Conservation (phyloP, 2,888 invertebrate genomes). For the Vandiemenella viatica region DNA sequence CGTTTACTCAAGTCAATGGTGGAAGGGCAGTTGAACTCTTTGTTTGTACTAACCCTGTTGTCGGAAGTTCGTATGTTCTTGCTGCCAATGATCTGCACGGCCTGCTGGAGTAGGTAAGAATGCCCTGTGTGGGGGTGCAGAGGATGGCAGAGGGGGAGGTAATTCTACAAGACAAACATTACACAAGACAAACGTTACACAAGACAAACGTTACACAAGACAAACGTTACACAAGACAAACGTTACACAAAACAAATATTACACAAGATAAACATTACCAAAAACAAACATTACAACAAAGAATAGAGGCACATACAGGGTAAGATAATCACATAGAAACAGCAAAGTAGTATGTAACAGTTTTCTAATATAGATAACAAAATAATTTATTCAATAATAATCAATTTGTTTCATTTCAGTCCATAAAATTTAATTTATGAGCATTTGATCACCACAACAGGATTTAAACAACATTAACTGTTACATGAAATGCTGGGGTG, state of each 20-base stretch:
- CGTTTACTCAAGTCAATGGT: no score
- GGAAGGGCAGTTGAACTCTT: background rate
- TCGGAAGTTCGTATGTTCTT: constrained; percentile 6
- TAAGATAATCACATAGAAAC: no score
- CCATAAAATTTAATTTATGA: no score
- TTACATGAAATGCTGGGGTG: no score
- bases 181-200: background rate
- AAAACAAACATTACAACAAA: background rate
- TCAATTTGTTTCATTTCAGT: no score
- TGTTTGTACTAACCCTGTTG: constrained; percentile 8
- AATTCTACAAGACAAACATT: constrained; percentile 31
- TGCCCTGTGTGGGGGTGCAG: constrained; percentile 28
- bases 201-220: constrained; percentile 2
- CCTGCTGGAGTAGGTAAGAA: background rate
- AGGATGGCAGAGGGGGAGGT: constrained; percentile 42
- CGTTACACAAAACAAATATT: background rate
- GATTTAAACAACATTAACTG: no score
- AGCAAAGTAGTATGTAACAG: no score
- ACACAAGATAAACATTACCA: background rate
- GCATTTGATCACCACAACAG: no score
- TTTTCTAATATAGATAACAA: no score
- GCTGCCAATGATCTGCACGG: constrained; percentile 5
- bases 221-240: constrained; percentile 3
- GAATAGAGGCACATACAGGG: background rate
- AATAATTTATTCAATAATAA: no score